Evolutionary conservation across 2,888 invertebrate species (phyloP).

Genomic region (Dorcus parallelipipedus): DNA sequence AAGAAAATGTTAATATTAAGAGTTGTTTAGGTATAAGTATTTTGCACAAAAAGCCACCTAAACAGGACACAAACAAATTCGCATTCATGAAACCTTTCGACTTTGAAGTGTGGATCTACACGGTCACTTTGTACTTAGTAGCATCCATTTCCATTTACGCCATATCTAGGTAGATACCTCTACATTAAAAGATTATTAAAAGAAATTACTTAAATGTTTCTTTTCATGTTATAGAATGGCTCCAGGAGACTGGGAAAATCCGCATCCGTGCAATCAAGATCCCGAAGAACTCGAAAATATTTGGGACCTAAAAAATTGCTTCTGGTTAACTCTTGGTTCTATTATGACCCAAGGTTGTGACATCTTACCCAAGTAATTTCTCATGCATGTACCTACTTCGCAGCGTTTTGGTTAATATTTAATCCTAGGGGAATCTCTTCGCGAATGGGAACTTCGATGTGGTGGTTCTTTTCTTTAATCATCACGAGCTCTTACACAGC

Average conservation of each 20-base stretch:
- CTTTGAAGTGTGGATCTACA: slow-evolving; percentile 83
- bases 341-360: slow-evolving; percentile 94
- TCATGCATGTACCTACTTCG: not conserved
- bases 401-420: not conserved
- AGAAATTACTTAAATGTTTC: not conserved
- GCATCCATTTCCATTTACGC: slow-evolving; percentile 79
- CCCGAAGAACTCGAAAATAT: slow-evolving; percentile 86
- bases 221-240: slow-evolving; percentile 60
- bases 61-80: slow-evolving; percentile 76
- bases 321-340: slow-evolving; percentile 91
- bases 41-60: slow-evolving; percentile 75
- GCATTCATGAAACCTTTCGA: slow-evolving; percentile 87
- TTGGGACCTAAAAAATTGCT: slow-evolving; percentile 81
- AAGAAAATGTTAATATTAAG: not conserved
- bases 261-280: slow-evolving; percentile 84
- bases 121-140: slow-evolving; percentile 78
- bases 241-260: slow-evolving; percentile 91
- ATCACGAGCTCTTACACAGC: slow-evolving; percentile 93
- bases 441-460: slow-evolving; percentile 80
- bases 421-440: slow-evolving; percentile 76
- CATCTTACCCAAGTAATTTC: slow-evolving; percentile 76
- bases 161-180: slow-evolving; percentile 57
- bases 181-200: not conserved
- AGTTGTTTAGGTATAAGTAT: slow-evolving; percentile 69
- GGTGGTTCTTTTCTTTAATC: slow-evolving; percentile 92